Base-by-base conservation (phyloP, 2,113 vertebrate species). In the Burhinus bistriatus region DNA sequence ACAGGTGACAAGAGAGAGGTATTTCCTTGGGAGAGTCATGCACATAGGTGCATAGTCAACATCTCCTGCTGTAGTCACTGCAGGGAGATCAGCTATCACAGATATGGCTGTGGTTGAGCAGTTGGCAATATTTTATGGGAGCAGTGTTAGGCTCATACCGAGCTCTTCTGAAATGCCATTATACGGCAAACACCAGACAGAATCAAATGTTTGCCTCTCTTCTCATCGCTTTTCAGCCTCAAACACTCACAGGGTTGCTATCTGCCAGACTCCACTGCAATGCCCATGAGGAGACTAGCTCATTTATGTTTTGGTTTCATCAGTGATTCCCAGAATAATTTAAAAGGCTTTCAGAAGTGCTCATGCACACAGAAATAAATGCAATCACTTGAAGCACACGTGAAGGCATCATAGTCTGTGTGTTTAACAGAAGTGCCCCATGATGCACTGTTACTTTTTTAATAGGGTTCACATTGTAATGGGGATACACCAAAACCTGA, bases 301-400 rank as follows among this genome's bases (percentile, higher is more conserved):
- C 36, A 84, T 78, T 77, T 10, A 40, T 51, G 22, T 47, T 94
- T 86, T 54, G 49, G 19, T 44, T 45, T 95, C 54, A 73, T 61
- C 73, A 62, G 17, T 71, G 90, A 90, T 54, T 89, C 55, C 23
- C n/a, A 81, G 93, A 91, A 89, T 80, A 87, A 88, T 61, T 95
- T 84, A 82, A 82, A 84, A 92, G 29, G 69, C 27, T 68, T 97
- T 89, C 49, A 90, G 65, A 81, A 92, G 12, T 75, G 19, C 27
- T 83, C 10, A 38, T 83, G 29, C 0, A 4, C 57, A 54, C 59
- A 93, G 76, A 90, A 90, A 80, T 77, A 83, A 80, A 85, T 66
- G 18, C 51, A 83, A 23, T 66, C 64, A 55, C 25, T 32, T 22
- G 18, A 25, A 89, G 34, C 36, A 40, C 38, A 52, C 22, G 22